phyloP scores from a whole-genome alignment of 2,888 invertebrate species.

The Osedax fenrisi region DNA sequence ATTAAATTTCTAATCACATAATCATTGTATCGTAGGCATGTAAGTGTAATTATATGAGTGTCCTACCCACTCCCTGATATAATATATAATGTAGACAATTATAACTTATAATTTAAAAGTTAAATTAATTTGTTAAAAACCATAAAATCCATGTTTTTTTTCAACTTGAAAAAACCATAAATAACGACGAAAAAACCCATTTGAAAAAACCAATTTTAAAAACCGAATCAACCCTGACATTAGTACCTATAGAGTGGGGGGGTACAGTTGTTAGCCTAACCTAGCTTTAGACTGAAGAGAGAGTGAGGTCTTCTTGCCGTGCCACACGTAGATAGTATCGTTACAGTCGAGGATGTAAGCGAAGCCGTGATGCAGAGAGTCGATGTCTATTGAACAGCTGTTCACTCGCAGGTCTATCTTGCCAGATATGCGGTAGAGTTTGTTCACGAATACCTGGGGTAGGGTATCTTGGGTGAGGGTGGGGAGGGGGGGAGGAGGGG shows the following conservation, averaged over 20 bases:
- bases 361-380: constrained; percentile 74
- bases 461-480: neutral
- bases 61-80: too few relatives aligned
- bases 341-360: constrained; percentile 84
- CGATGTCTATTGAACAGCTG: constrained; percentile 39
- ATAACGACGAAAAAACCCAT: too few relatives aligned
- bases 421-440: neutral
- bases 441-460: neutral
- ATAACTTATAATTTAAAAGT: too few relatives aligned
- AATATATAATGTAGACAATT: too few relatives aligned
- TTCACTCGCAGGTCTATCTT: neutral
- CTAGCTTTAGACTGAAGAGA: constrained; percentile 50
- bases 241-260: neutral
- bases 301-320: constrained; percentile 58
- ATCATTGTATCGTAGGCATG: too few relatives aligned
- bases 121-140: too few relatives aligned
- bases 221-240: neutral
- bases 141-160: too few relatives aligned
- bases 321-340: constrained; percentile 76
- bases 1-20: too few relatives aligned
- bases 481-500: neutral
- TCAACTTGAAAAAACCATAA: too few relatives aligned
- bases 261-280: constrained; percentile 29
- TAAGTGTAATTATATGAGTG: too few relatives aligned
- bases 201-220: too few relatives aligned